Base-by-base conservation (phyloP, 2,888 invertebrate genomes). In the Lagria hirta region DNA sequence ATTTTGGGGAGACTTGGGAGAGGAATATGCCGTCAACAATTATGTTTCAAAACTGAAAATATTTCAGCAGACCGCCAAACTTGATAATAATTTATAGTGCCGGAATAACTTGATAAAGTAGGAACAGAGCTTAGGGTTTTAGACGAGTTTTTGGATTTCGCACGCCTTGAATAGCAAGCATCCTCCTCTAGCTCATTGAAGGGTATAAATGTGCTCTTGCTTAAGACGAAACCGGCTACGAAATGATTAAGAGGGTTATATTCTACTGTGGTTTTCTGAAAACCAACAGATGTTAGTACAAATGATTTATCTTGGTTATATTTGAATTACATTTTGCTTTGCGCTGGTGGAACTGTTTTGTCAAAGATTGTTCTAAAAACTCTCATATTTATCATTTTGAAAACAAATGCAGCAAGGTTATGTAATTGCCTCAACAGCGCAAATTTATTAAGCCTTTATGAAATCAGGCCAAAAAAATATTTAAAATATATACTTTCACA, bases 231-330 rank as follows among this genome's bases (percentile, higher is more conserved):
- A 52, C 43, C 43, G 35, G 37, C 43, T 45, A 46, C 54, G 52
- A 57, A 60, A 61, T 62, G 62, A 64, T 64, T 61, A 64, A 64
- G 59, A 58, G 58, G 48, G 60, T 59, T 61, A 58, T 55, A 61
- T 57, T 56, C 54, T 50, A 49, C 51, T 46, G 57, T 51, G 57
- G 58, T 56, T 54, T 56, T 49, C 59, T 56, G 60, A 60, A 62
- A 64, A 59, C 61, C 54, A 61, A 54, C 64, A 64, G 61, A 61
- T 62, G 64, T 58, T 61, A 48, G 49, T 37, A 24, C 46, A 50
- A 51, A 59, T 64, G 62, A 65, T 65, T 64, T 64, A 65, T 61
- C 36, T 43, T 28, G 43, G 35, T 52, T 47, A 51, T 54, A 60
- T 61, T 57, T 57, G 55, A 60, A 57, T 61, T 58, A 58, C 46